Evolutionary conservation across 2,113 vertebrate genomes (phyloP), one percentile per base, ranked within the genome.

Genomic region (Paratilapia polleni): DNA sequence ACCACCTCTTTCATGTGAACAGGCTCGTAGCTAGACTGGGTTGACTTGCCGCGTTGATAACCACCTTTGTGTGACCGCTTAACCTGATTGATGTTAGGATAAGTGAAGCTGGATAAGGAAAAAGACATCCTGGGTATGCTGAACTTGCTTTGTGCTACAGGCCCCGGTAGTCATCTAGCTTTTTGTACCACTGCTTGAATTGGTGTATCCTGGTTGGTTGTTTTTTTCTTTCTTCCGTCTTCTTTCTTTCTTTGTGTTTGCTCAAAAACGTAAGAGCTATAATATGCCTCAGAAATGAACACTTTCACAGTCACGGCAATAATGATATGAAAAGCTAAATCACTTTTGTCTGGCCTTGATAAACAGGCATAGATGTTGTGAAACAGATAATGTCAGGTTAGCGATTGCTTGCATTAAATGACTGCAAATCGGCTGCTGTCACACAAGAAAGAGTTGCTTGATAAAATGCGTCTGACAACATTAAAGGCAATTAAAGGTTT

Each of bases 401-500:
- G 56, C 17, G 36, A 36, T 38, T 12, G 17, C 6, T 73, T 4
- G 26, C 9, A 2, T 63, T 47, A 49, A 84, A 77, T 36, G 34
- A 34, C 78, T 36, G 68, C 26, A 64, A 66, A 81, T 54, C 19
- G 24, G 17, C 43, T 64, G 15, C 17, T 59, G 75, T 54, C 79
- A 73, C n/a, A 28, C 15, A 15, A 26, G 47, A 54, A 73, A 49
- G 19, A 73, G 47, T 54, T 36, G 52, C 58, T 74, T 54, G 66
- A 73, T 68, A 43, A 64, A 59, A 76, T 15, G 28, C 38, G 26
- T 84, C 12, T 66, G 60, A 47, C 54, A 76, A 20, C 43, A 80
- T 61, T 36, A 59, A 78, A 54, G 54, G 43, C 36, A 49, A 52
- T 76, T 58, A 66, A 70, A 73, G 47, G 43, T 82, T 61, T 57